These are phyloP conservation scores for Dusona sp. DNA, from an alignment of 2,888 invertebrate species.

Conservation along the genomic window DNA sequence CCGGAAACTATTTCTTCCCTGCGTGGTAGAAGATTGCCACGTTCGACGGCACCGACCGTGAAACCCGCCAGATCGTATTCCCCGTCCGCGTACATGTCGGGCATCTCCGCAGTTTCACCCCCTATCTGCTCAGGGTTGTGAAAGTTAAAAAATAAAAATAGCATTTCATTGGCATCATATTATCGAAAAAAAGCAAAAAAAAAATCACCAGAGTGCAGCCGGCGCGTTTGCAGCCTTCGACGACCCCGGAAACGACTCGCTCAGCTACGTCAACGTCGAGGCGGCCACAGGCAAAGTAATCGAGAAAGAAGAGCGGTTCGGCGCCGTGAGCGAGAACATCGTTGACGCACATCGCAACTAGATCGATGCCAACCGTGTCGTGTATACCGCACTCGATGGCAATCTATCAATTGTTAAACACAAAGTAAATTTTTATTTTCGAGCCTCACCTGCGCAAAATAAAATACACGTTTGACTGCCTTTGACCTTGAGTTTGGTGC, in stretches of 20 bases:
- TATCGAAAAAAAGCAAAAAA: not conserved
- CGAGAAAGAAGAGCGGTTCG: conserved; percentile 97
- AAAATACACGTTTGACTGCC: not conserved
- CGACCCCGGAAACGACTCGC: conserved; percentile 93
- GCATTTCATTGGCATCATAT: not conserved
- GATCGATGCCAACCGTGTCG: conserved; percentile 95
- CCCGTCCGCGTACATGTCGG: conserved; percentile 94
- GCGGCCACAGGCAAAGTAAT: conserved; percentile 97
- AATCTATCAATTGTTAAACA: conserved; percentile 86
- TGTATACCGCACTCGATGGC: conserved; percentile 92
- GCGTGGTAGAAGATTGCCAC: conserved; percentile 90
- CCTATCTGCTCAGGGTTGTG: conserved; percentile 86
- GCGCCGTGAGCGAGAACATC: conserved; percentile 98
- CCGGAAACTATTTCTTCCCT: conserved; percentile 88
- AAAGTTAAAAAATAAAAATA: not conserved
- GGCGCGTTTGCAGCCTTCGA: conserved; percentile 94
- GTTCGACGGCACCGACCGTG: conserved; percentile 96
- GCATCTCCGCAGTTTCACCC: conserved; percentile 99
- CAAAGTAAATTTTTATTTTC: not conserved
- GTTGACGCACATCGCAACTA: conserved; percentile 99
- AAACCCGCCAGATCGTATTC: conserved; percentile 99
- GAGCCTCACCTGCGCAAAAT: not conserved
- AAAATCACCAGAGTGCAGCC: conserved; percentile 93
- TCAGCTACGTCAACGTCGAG: conserved; percentile 92
- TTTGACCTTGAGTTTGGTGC: conserved; percentile 95